phyloP scores from a whole-genome alignment of 2,888 invertebrate genomes.

The Brachypalpus laphriformis region DNA sequence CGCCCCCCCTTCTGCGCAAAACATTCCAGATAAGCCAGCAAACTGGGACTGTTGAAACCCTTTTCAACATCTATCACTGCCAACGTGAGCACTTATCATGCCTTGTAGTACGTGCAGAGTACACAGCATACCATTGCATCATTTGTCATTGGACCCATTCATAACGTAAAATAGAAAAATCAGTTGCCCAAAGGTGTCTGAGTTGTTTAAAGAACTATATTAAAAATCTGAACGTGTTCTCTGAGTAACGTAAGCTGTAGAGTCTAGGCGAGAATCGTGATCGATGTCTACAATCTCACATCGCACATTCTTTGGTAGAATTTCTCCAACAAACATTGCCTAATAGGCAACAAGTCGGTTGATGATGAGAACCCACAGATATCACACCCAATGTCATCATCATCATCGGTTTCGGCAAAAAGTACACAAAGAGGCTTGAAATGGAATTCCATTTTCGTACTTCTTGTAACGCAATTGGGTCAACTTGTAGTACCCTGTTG shows the following conservation, averaged over 20 bases:
- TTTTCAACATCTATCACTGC: background rate
- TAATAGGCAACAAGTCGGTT: constrained; percentile 39
- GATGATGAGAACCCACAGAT: constrained; percentile 12
- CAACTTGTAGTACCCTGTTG: constrained; percentile 47
- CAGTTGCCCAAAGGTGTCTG: background rate
- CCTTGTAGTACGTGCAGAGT: background rate
- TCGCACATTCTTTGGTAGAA: background rate
- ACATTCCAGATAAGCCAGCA: too few species aligned
- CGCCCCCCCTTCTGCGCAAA: too few species aligned
- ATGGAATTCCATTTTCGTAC: constrained; percentile 45
- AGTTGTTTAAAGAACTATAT: background rate
- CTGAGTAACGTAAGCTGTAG: background rate
- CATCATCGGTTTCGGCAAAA: background rate
- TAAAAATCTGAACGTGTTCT: too few species aligned
- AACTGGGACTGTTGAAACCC: background rate
- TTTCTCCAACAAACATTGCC: background rate
- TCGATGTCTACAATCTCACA: background rate
- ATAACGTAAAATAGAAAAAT: background rate
- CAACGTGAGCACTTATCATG: background rate
- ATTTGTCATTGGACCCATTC: background rate
- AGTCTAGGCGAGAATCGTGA: background rate
- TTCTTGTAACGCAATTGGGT: constrained; percentile 52
- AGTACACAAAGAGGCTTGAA: background rate
- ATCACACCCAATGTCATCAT: constrained; percentile 28
- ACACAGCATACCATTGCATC: background rate